These are phyloP conservation scores for Lindbergichthys nudifrons DNA, from an alignment of 2,797 vertebrate genomes.

Conservation along the genomic window DNA sequence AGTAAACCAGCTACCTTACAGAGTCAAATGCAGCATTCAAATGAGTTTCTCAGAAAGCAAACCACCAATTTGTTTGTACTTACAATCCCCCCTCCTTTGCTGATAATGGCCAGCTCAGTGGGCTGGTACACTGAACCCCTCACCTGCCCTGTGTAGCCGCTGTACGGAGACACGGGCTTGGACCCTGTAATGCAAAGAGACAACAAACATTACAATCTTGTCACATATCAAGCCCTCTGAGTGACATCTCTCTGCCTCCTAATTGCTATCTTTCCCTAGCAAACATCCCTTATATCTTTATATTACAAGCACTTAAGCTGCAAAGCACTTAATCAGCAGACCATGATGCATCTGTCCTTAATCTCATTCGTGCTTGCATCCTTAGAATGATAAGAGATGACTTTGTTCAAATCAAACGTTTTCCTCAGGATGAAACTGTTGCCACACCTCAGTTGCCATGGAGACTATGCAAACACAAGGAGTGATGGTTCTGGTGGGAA, in stretches of 20 bases:
- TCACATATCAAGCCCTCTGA: neutral
- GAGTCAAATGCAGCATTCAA: neutral
- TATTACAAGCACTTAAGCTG: neutral
- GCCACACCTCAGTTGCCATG: constrained; percentile 62
- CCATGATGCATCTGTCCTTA: neutral
- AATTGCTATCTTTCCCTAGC: neutral
- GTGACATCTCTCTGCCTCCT: neutral
- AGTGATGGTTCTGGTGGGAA: constrained; percentile 44
- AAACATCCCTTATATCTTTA: constrained; percentile 5
- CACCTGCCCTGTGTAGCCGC: constrained; percentile 92
- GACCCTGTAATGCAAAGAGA: constrained; percentile 76
- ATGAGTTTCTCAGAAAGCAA: neutral
- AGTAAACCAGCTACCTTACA: neutral
- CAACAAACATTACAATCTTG: neutral
- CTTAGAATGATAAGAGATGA: neutral
- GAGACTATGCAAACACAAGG: constrained; percentile 64
- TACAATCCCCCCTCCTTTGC: constrained; percentile 85
- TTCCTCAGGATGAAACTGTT: constrained; percentile 33
- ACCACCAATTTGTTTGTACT: constrained; percentile 18
- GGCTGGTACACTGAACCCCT: constrained; percentile 95
- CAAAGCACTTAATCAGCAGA: constrained; percentile 2
- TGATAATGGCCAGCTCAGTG: constrained; percentile 95
- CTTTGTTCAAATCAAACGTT: constrained; percentile 12
- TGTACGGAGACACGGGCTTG: constrained; percentile 93
- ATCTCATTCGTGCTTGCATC: constrained; percentile 3